Evolutionary conservation across 2,888 invertebrate species (phyloP), one percentile per base, ranked within the genome.

Genomic region (Camptogramma bilineatum): DNA sequence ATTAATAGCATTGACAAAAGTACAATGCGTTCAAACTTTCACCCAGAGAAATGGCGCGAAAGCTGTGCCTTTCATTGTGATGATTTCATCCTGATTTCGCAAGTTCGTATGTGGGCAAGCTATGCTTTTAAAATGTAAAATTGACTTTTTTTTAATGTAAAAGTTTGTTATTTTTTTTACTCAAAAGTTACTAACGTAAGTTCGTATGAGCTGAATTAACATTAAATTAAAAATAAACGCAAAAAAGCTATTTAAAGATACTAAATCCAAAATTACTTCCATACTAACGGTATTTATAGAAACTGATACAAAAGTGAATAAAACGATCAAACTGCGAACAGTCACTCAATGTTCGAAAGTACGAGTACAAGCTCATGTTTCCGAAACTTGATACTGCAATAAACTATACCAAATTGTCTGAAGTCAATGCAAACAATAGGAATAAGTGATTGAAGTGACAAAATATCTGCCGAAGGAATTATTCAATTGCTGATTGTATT

Each of bases 11-110:
- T 82, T 87, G 89, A 91, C 91, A 90, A 89, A 88, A 85, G 81
- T 83, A 91, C 88, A 90, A 89, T 88, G 83, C 83, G 76, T 77
- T 82, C 78, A 80, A 79, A 91, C 92, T 91, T 92, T 92, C 92
- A 87, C 91, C 81, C 64, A 79, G 83, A 78, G 88, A 88, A 90
- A 89, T 90, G 85, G 65, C 71, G 86, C 78, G 90, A 91, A 90
- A 90, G 90, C 87, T 73, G 70, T 69, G 69, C 69, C 71, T 66
- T 69, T 71, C 60, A 62, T 64, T 62, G 64, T 68, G 80, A 78
- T 85, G 85, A 87, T 79, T 86, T 83, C 85, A 83, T 85, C 79
- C 85, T 75, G 79, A 77, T 81, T 81, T 81, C 81, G 75, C 78
- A 73, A 71, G 66, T 72, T 56, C 66, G 57, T 68, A 73, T 70